phyloP scores from a whole-genome alignment of 2,113 vertebrate species.

The Pelecanoides urinatrix region DNA sequence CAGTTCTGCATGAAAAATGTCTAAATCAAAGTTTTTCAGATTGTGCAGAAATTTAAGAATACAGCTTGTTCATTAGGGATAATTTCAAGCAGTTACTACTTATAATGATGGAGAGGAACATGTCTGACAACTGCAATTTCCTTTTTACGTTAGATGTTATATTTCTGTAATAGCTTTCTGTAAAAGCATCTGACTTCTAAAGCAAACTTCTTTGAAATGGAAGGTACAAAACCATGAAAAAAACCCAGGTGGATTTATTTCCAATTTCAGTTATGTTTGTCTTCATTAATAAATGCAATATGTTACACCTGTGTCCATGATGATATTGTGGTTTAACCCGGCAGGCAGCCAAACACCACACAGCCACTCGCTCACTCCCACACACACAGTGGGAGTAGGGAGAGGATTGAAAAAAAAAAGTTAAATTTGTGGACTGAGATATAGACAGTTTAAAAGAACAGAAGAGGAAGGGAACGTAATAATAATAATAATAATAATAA shows the following conservation, averaged over 20 bases:
- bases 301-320: not conserved
- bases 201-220: not conserved
- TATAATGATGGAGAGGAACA: not conserved
- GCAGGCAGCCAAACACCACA: no score
- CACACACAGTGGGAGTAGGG: no score
- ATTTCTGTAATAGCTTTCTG: conserved; percentile 1
- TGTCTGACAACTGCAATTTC: not conserved
- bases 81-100: conserved; percentile 1
- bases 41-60: not conserved
- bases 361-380: no score
- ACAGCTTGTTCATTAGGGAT: not conserved
- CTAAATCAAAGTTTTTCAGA: not conserved
- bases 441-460: no score
- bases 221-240: not conserved
- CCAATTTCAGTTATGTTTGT: not conserved
- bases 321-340: no score
- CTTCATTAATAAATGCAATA: not conserved
- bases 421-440: no score
- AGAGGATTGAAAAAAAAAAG: no score
- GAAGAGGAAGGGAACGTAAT: no score
- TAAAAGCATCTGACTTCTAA: not conserved
- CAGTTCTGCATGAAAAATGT: not conserved
- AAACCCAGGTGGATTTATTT: not conserved
- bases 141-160: not conserved
- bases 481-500: no score